Evolutionary conservation across 2,113 vertebrate genomes (phyloP), one percentile per base, ranked within the genome.

Genomic region (Laterallus jamaicensis): DNA sequence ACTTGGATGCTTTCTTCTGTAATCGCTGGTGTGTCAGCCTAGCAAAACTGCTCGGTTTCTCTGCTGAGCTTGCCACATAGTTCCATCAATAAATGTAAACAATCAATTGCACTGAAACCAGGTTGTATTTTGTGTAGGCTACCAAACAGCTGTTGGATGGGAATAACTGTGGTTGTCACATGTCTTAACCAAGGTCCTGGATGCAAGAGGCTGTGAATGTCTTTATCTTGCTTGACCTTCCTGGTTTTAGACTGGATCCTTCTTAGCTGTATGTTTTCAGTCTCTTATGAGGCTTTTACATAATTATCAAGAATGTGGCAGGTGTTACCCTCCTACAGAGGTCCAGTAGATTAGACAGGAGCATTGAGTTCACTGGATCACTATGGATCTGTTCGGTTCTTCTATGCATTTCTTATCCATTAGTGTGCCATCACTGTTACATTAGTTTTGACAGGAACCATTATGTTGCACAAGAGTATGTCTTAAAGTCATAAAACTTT

Each of bases 21-120:
- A 89, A 32, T 42, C 18, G 1, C 44, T 91, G 58, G 58, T 92
- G 66, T 55, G 56, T 92, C 92, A 96, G 73, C 88, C 86, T 49
- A 84, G 92, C 63, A 88, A 59, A 91, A 82, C 59, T 77, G 73
- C 84, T 70, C 59, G 67, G 25, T 70, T 82, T 82, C 74, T 92
- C 31, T 76, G 63, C 71, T 77, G 71, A 86, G 39, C 73, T 94
- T 70, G 77, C 92, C 83, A 87, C 5, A 1, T 71, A 93, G 74
- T 77, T 94, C 86, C 55, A 79, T 56, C 86, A 63, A 3, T 70
- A 70, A 59, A 59, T 42, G 55, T 70, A 87, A 91, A 91, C 92
- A 93, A 70, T 92, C 91, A 91, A 84, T 83, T 69, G 83, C 47
- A 58, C 74, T 89, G 91, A 76, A 97, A 74, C 58, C 67, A 70